Percentiles rank a stretch among this genome's conserved stretches.
Conservation (phyloP, 2,888 invertebrate species). For the Phyto melanocephala region DNA sequence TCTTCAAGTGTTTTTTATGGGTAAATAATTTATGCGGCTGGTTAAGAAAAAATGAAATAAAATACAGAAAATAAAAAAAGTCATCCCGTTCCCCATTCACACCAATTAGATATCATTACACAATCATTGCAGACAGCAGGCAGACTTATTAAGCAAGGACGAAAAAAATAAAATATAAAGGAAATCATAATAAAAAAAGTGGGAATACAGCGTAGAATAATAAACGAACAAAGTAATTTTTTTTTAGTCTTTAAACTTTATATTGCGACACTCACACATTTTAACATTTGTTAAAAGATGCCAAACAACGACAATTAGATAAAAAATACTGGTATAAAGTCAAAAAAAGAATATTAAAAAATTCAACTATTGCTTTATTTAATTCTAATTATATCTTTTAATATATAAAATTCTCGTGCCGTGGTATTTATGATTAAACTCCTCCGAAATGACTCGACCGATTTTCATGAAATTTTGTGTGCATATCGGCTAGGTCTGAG, state of each 20-base stretch:
- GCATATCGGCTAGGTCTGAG: no score
- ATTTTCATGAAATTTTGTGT: no score
- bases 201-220: slow-evolving; percentile 37
- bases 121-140: slow-evolving; percentile 74
- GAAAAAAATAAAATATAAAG: slow-evolving; percentile 21
- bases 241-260: slow-evolving; percentile 10
- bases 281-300: neutral
- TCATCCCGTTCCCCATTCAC: slow-evolving; percentile 67
- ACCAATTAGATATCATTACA: slow-evolving; percentile 78
- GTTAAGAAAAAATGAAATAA: slow-evolving; percentile 42
- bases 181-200: slow-evolving; percentile 39
- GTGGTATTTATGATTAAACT: no score
- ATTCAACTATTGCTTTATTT: slow-evolving; percentile 47
- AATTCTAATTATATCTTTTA: no score
- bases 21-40: slow-evolving; percentile 64
- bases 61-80: slow-evolving; percentile 33
- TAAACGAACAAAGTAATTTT: slow-evolving; percentile 25
- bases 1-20: slow-evolving; percentile 57
- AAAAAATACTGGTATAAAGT: no score
- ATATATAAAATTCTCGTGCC: no score
- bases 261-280: slow-evolving; percentile 21
- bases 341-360: no score
- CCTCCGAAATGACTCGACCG: no score
- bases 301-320: slow-evolving; percentile 15
- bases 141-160: slow-evolving; percentile 70